A percentile compares a stretch with the other conserved stretches of the same genome.
Evolutionary conservation across 2,888 invertebrate genomes (phyloP).

Genomic region (Phorcus lineatus): DNA sequence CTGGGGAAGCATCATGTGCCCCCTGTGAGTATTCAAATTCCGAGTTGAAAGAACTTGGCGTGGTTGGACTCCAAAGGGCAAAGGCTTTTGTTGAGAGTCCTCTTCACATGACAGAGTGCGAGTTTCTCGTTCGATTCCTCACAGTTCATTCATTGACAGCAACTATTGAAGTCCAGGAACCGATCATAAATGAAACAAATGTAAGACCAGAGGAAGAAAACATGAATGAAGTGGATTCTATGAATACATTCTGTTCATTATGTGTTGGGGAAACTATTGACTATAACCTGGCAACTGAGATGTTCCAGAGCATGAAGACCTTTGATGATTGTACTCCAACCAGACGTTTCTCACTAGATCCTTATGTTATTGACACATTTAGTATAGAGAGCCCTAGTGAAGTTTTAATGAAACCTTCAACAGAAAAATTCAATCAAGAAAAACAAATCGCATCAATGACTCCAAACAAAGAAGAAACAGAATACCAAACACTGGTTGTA

Average conservation of each 20-base stretch:
- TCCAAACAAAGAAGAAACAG: no score
- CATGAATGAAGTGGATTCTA: background rate
- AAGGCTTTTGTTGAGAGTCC: background rate
- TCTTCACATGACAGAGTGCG: background rate
- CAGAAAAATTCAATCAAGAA: no score
- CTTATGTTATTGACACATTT: no score
- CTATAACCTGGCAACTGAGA: constrained; percentile 20
- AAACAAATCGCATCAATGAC: no score
- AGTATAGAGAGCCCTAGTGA: no score
- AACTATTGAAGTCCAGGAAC: background rate
- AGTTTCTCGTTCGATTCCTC: constrained; percentile 5
- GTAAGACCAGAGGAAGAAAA: background rate
- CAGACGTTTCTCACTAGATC: background rate
- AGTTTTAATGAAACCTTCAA: no score
- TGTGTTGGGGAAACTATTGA: background rate
- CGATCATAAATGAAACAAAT: background rate
- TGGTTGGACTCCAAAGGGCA: background rate
- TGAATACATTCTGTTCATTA: background rate
- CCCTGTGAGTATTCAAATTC: background rate
- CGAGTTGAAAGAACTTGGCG: background rate
- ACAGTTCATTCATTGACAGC: background rate
- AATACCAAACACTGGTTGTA: no score
- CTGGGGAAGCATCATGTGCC: background rate
- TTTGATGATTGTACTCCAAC: constrained; percentile 13
- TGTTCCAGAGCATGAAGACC: constrained; percentile 20